These are phyloP conservation scores for Trissonchulus sp. DNA, from an alignment of 2,888 invertebrate genomes.

Conservation along the genomic window DNA sequence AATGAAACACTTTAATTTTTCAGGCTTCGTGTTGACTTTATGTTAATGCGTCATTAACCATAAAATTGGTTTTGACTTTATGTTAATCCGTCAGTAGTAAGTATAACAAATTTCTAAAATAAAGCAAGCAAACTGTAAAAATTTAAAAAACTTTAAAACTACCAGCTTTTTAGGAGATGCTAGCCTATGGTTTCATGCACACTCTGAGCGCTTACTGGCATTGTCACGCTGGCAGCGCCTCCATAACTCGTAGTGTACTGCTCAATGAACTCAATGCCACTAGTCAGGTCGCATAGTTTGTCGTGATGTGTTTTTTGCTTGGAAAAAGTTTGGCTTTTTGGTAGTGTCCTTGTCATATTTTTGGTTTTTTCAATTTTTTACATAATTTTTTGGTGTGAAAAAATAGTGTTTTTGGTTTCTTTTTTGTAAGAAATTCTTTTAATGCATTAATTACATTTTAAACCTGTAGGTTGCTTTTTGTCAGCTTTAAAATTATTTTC, in stretches of 20 bases:
- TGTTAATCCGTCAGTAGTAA: too few relatives aligned
- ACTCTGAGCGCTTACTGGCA: not conserved
- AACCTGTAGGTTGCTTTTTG: too few relatives aligned
- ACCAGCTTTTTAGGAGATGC: conserved; percentile 41
- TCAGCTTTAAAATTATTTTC: too few relatives aligned
- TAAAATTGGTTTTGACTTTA: too few relatives aligned
- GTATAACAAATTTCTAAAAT: too few relatives aligned
- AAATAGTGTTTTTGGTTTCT: not conserved
- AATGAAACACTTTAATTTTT: too few relatives aligned
- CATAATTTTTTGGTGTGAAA: not conserved
- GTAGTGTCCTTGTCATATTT: not conserved
- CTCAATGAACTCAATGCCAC: conserved; percentile 17
- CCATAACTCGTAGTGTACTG: conserved; percentile 13
- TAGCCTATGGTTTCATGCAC: conserved; percentile 56
- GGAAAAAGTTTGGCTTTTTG: not conserved
- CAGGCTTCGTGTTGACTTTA: too few relatives aligned
- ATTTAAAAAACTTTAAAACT: too few relatives aligned
- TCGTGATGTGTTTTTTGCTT: not conserved
- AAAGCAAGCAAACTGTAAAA: too few relatives aligned
- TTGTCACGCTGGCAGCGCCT: conserved; percentile 22
- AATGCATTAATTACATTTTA: too few relatives aligned
- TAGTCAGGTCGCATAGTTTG: not conserved
- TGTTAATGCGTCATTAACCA: too few relatives aligned
- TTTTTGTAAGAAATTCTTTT: too few relatives aligned
- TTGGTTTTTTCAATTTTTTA: not conserved